Base-by-base conservation (phyloP, 2,888 invertebrate genomes). In the Ophion costatus region DNA sequence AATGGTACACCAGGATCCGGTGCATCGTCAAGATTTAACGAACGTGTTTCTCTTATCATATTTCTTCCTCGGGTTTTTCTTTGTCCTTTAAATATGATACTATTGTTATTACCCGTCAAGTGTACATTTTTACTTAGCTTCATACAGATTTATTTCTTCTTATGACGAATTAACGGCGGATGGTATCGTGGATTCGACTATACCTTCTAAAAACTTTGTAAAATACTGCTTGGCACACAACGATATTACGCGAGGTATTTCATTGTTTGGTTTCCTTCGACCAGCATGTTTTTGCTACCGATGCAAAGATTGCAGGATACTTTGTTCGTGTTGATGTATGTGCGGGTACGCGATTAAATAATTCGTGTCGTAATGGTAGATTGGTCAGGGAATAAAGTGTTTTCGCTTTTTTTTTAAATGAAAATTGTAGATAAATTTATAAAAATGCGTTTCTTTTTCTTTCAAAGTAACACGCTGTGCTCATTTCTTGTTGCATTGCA, bases 231-330 rank as follows among this genome's bases (percentile, higher is more conserved):
- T 66, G 29, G 57, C 63, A 71, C 75, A 77, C 76, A 64, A 71
- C 61, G 73, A 73, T 51, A 45, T 33, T 59, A 7, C 22, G 57
- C 51, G 73, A 80, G 69, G 59, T 74, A 51, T 57, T 45, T 45
- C 9, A 42, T 57, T n/a, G 14, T 69, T 45, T 56, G 51, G 33
- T 71, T 71, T 38, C 17, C 17, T 66, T 77, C 59, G 67, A 85
- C 74, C 42, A 82, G 11, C 24, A 24, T 83, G 77, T 73, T 75
- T 77, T 87, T 87, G 87, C 91, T 92, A 90, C 90, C 91, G 91
- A 91, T 91, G 89, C 88, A 89, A 90, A 84, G 91, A 93, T 93
- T 93, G 93, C 93, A 93, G 93, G 90, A 92, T 91, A 90, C 89
- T 92, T 93, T 91, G 91, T 91, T 88, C 87, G 84, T 88, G 86